phyloP scores from a whole-genome alignment of 2,113 vertebrate species.

The Gallinago jamesoni region DNA sequence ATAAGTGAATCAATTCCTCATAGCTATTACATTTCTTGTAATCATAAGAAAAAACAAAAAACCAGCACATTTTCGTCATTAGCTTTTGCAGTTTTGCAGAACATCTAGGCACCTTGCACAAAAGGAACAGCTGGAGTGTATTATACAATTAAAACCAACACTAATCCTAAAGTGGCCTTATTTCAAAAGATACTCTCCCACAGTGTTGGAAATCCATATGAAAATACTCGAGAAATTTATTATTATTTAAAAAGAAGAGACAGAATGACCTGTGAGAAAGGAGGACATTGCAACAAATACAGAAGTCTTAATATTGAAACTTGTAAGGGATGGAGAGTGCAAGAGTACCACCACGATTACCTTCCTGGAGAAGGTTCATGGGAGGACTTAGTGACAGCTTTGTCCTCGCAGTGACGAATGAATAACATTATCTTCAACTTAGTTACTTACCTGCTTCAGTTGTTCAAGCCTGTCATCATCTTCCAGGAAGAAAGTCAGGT shows the following conservation, averaged over 20 bases:
- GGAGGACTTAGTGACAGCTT: not conserved
- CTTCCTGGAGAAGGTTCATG: not conserved
- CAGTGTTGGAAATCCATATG: not conserved
- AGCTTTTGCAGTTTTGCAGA: not conserved
- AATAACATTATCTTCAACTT: not conserved
- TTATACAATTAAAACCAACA: not conserved
- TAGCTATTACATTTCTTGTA: not conserved
- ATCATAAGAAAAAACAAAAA: not conserved
- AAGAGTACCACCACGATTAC: not conserved
- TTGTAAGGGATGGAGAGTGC: not conserved
- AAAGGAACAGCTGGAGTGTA: not conserved
- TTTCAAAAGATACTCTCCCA: not conserved
- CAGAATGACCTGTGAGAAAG: not conserved
- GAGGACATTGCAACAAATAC: not conserved
- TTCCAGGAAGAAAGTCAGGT: conserved; percentile 96
- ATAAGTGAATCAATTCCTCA: not conserved
- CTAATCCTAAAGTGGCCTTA: not conserved
- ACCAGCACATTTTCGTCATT: not conserved
- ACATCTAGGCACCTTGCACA: not conserved
- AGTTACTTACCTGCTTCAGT: conserved; percentile 85
- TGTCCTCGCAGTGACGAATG: not conserved
- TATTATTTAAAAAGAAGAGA: not conserved
- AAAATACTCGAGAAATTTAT: not conserved
- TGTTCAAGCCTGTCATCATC: conserved; percentile 92
- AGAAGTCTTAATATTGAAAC: not conserved